Evolutionary conservation across 2,888 invertebrate genomes (phyloP), one percentile per base, ranked within the genome.

Genomic region (Synergus gifuensis): DNA sequence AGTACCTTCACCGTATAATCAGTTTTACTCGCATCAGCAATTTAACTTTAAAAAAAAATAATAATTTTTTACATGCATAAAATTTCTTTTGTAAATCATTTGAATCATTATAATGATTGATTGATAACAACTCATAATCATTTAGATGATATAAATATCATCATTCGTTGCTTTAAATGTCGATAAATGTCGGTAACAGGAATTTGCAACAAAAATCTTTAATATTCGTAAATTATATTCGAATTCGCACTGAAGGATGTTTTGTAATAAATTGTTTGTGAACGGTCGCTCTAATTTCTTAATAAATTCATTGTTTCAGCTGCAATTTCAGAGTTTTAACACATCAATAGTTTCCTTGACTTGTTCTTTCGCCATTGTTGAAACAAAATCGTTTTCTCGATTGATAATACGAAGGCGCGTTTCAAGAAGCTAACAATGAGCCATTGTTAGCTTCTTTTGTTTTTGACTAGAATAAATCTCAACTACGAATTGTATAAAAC

Each of bases 361-460:
- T 46, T 28, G 16, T n/a, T 69, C 46, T 69, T 69, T 69, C 49
- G 9, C 46, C 22, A 49, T 69, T 69, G 69, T 69, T 28, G 14
- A 69, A 69, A 16, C 16, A 8, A 69, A 69, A 69, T 69, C 69
- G 49, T 46, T 69, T 69, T 69, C 69, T 69, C 69, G 69, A 69
- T 69, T 49, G 49, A 69, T 69, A 49, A 49, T 49, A 44, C 9
- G 49, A 49, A 69, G 69, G 44, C 69, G 46, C 28, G 46, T 46
- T 49, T 69, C 49, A 28, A 69, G n/a, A 46, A 69, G 49, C 28
- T 49, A 69, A 69, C 69, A 69, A 69, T 49, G 69, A 69, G 22
- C 69, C 22, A 69, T 69, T 69, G 69, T 69, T 69, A 49, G 16
- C 36, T 22, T 69, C 49, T 69, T 69, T 69, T 69, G 69, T 69